A percentile compares a stretch with the other conserved stretches of the same genome.
Evolutionary conservation across 2,113 vertebrate species (phyloP).

Genomic region (Paraplagusia blochii): DNA sequence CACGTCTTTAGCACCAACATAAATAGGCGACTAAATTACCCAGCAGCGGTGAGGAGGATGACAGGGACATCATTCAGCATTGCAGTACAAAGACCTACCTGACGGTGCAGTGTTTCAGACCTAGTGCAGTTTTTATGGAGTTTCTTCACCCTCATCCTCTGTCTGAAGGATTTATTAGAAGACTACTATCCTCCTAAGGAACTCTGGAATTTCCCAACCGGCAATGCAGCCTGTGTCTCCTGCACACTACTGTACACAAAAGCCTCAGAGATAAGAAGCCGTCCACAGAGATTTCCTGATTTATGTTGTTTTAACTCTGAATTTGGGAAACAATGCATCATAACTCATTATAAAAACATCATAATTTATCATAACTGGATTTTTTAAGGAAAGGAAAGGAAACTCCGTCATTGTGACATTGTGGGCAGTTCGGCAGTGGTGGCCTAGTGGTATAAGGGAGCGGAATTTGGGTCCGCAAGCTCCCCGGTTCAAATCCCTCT

Average conservation of each 20-base stretch:
- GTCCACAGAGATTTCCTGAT: background rate
- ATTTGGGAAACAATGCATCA: no score
- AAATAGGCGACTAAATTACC: conserved; percentile 21
- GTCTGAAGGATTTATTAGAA: conserved; percentile 65
- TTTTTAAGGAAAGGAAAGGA: no score
- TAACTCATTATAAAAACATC: no score
- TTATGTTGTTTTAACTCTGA: background rate
- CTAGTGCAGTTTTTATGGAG: conserved; percentile 45
- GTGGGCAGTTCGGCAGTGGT: no score
- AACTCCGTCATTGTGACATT: no score
- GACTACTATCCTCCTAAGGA: conserved; percentile 45
- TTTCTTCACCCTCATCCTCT: conserved; percentile 27
- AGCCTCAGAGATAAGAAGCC: background rate
- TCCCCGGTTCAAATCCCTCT: no score
- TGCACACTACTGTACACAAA: conserved; percentile 47
- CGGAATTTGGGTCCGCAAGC: no score
- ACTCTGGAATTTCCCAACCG: conserved; percentile 36
- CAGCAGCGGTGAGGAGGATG: conserved; percentile 13
- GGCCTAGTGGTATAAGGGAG: no score
- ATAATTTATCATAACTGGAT: no score
- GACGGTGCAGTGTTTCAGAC: conserved; percentile 50
- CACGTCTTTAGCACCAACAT: conserved; percentile 10
- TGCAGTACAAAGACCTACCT: conserved; percentile 29
- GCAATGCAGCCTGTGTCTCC: conserved; percentile 13
- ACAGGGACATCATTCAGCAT: conserved; percentile 18